phyloP scores from a whole-genome alignment of 1,140 invertebrate genomes.

The Philaenus spumarius region DNA sequence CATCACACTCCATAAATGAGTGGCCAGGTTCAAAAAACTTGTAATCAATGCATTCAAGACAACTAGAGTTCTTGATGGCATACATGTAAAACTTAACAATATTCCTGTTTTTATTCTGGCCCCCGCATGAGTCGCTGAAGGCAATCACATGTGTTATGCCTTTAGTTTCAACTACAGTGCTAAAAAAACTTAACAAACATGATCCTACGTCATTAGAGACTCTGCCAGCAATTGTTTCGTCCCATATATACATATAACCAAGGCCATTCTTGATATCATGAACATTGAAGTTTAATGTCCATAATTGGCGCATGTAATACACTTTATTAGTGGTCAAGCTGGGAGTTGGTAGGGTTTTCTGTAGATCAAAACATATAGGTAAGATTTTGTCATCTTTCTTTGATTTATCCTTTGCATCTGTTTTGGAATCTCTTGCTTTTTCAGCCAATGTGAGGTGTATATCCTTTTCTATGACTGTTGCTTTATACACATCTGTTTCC shows the following conservation, averaged over 20 bases:
- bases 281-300: conserved; percentile 3
- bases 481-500: background rate
- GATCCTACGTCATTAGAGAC: conserved; percentile 31
- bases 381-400: background rate
- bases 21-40: conserved; percentile 3
- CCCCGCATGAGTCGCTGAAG: conserved; percentile 5
- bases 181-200: conserved; percentile 8
- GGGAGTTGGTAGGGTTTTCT: conserved; percentile 8
- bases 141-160: background rate
- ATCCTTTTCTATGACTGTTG: too few species aligned
- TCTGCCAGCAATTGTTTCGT: conserved; percentile 30
- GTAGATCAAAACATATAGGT: conserved; percentile 6
- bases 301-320: conserved; percentile 8
- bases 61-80: background rate
- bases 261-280: background rate
- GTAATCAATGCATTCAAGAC: conserved; percentile 1
- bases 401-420: background rate
- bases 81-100: conserved; percentile 2
- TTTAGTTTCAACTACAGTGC: background rate
- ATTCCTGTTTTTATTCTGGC: conserved; percentile 4
- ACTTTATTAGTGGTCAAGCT: background rate
- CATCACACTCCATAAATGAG: too few species aligned
- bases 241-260: conserved; percentile 27
- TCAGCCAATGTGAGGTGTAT: background rate
- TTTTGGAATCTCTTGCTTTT: background rate